These are phyloP conservation scores for Orthosia cruda DNA, from an alignment of 2,888 invertebrate genomes.

Conservation along the genomic window DNA sequence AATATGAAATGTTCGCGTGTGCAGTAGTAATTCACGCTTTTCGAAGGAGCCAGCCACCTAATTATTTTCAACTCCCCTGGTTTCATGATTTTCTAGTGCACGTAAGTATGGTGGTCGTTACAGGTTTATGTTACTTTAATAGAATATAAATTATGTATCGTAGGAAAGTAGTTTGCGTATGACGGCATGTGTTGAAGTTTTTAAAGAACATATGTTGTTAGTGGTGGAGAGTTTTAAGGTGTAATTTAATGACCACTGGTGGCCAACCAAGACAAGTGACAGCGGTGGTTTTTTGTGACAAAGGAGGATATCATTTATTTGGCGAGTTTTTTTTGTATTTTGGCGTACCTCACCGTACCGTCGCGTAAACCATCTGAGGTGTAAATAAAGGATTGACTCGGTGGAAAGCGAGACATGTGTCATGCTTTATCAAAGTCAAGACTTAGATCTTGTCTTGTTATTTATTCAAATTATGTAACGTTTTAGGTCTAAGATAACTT, in stretches of 20 bases:
- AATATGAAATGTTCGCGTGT: constrained; percentile 88
- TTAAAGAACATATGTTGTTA: background rate
- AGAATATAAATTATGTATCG: constrained; percentile 61
- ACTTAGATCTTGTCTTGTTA: constrained; percentile 3
- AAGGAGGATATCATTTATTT: background rate
- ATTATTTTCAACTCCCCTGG: constrained; percentile 84
- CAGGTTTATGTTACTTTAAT: constrained; percentile 66
- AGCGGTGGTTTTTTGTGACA: background rate
- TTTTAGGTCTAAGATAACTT: background rate
- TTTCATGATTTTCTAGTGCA: constrained; percentile 81
- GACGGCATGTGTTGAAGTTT: constrained; percentile 19
- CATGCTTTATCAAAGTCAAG: constrained; percentile 5
- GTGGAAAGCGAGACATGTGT: constrained; percentile 6
- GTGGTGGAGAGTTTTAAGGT: background rate
- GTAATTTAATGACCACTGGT: background rate
- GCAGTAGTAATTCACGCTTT: constrained; percentile 83
- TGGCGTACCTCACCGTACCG: too few relatives aligned
- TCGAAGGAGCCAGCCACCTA: constrained; percentile 78
- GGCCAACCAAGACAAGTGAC: too few relatives aligned
- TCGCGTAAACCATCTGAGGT: too few relatives aligned
- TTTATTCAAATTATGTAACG: constrained; percentile 1
- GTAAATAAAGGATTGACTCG: background rate
- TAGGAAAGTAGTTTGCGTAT: constrained; percentile 22
- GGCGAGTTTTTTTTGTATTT: too few relatives aligned
- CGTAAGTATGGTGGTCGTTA: constrained; percentile 65